Evolutionary conservation across 2,113 vertebrate genomes (phyloP), one percentile per base, ranked within the genome.

Genomic region (Micromys minutus): DNA sequence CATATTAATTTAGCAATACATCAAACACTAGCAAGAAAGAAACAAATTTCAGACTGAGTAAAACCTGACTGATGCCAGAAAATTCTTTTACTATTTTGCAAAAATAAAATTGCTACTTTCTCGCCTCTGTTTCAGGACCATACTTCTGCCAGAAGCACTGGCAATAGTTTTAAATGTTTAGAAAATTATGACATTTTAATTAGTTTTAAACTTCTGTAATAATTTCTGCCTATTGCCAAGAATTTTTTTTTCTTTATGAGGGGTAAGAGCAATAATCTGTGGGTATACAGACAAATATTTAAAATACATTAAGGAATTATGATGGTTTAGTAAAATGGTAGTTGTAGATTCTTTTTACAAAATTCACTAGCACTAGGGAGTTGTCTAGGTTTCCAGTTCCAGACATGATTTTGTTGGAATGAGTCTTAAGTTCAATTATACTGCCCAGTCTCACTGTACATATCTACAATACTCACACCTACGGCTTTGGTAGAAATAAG

Each of bases 51-150:
- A 61, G 42, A 75, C 34, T 90, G 39, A 80, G 52, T 50, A 36
- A 47, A 79, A 79, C 16, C 22, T 69, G 1, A 79, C 29, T 57
- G 86, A 72, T 81, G 39, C 71, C 12, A 50, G 8, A 50, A 87
- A 91, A 6, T 19, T 26, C 61, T 22, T 81, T 80, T 2, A 3
- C 19, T 57, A 21, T 34, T 61, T 95, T 94, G 3, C 1, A 52
- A 79, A 13, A 94, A 92, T 22, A 75, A 59, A 26, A 94, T 90
- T 76, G 61, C 10, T 85, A 36, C 63, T 61, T 94, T 97, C 96
- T 95, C 81, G 24, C 95, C 89, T 90, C 91, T 86, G 61, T 87
- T 69, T 69, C 22, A 91, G 19, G 1, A 90, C 87, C 42, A 94
- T 94, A 65, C 84, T 75, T 89, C 45, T 84, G 4, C 47, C 75